Evolutionary conservation across 2,888 invertebrate genomes (phyloP), one percentile per base, ranked within the genome.

Genomic region (Phaedon cochleariae): DNA sequence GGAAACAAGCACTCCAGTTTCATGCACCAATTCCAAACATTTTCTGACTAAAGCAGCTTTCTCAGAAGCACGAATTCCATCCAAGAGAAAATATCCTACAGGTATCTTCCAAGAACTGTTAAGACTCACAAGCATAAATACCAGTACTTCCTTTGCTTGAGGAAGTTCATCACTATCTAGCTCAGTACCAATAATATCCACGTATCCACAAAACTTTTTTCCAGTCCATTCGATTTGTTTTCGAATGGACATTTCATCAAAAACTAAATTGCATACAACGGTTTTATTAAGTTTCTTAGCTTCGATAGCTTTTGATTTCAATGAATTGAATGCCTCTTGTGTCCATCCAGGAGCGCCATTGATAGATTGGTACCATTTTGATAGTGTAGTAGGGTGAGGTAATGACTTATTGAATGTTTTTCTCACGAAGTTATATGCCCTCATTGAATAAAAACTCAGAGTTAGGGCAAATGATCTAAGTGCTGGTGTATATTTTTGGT

Each of bases 111-210:
- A 54, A 29, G 26, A 26, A 31, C 20, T 31, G 15, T 54, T 54
- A 6, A 31, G 29, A 48, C 29, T 26, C 15, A 57, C 49, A 34
- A 55, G 55, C 37, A 55, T 46, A 15, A 62, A 34, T 5, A 26
- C 26, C 7, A 26, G 7, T 46, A 49, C 37, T 57, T 62, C 57
- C 21, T 37, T 62, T 10, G 62, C 62, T 49, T 62, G 49, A 15
- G 51, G 62, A 31, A 55, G 22, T 22, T 54, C 48, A 65, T 77
- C 77, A 48, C 68, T 64, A 21, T 76, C 70, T n/a, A 74, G 49
- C 22, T 54, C 65, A 20, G 64, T 72, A 17, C 74, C 75, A 49
- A 71, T 63, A 49, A 71, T 63, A 59, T 76, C 72, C 18, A 77
- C 73, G 65, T 58, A 61, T 17, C 61, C 61, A 6, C 41, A 31